Conservation (phyloP, 2,113 vertebrate species). For the Ctenomys sociabilis region DNA sequence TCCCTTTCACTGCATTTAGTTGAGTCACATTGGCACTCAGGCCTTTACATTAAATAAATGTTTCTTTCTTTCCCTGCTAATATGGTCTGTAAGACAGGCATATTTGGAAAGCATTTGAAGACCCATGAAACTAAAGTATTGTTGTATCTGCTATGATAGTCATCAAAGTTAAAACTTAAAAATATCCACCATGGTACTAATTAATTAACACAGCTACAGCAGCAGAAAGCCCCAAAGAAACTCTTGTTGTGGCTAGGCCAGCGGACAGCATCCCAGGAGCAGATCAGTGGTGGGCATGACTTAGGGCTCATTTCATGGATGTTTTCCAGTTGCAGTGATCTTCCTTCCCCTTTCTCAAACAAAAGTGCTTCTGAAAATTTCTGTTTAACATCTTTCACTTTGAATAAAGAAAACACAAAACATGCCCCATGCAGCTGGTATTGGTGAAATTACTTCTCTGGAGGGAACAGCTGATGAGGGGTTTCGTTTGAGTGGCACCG, state of each 20-base stretch:
- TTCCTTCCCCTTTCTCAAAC: conserved; percentile 86
- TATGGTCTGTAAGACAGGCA: neutral
- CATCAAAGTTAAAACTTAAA: conserved; percentile 51
- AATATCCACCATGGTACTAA: neutral
- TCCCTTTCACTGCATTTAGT: neutral
- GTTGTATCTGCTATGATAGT: neutral
- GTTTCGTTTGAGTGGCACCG: conserved; percentile 93
- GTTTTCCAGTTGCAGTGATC: conserved; percentile 87
- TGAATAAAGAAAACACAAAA: conserved; percentile 94
- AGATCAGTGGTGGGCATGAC: conserved; percentile 85
- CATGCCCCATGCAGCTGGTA: conserved; percentile 94
- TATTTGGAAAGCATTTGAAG: neutral
- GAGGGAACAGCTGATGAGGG: conserved; percentile 87
- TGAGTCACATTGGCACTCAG: neutral
- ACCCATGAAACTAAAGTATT: neutral
- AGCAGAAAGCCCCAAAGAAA: conserved; percentile 53
- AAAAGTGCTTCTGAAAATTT: conserved; percentile 93
- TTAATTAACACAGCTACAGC: neutral
- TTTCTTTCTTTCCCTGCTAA: conserved; percentile 10
- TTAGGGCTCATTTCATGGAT: conserved; percentile 90
- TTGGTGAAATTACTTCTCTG: conserved; percentile 91
- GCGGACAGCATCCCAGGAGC: conserved; percentile 87
- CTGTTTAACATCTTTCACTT: conserved; percentile 97
- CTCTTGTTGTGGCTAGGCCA: conserved; percentile 74
- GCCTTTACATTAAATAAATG: conserved; percentile 3